A percentile compares a stretch with the other conserved stretches of the same genome.
phyloP scores from a whole-genome alignment of 64 coral and sea anemone genomes.

The Acropora yongei region DNA sequence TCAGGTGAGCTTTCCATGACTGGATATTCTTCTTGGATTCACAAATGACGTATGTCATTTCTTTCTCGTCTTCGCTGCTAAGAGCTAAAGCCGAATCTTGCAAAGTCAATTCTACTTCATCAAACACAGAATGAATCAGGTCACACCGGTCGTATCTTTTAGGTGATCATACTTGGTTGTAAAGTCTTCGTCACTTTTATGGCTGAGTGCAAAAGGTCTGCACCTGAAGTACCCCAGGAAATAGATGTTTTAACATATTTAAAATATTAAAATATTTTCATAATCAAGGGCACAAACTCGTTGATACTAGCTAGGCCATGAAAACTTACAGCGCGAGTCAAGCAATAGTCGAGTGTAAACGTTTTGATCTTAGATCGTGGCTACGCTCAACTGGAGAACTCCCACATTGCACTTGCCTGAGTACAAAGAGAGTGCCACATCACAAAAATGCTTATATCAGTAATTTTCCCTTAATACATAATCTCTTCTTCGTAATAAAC shows the following conservation, averaged over 20 bases:
- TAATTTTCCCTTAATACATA: background rate
- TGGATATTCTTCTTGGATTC: conserved; percentile 35
- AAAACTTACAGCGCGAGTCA: background rate
- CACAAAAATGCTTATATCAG: background rate
- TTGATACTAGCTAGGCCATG: background rate
- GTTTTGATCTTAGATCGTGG: background rate
- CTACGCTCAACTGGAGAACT: background rate
- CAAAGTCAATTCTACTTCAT: conserved; percentile 34
- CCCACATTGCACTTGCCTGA: background rate
- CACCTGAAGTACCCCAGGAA: conserved; percentile 26
- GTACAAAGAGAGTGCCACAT: background rate
- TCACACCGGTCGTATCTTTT: conserved; percentile 25
- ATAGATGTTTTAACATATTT: background rate
- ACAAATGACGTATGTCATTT: conserved; percentile 28
- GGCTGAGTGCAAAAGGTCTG: conserved; percentile 29
- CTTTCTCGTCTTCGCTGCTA: conserved; percentile 12
- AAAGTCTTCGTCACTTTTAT: conserved; percentile 9
- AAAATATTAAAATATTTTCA: background rate
- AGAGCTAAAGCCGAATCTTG: background rate
- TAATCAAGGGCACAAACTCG: background rate
- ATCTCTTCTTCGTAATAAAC: background rate
- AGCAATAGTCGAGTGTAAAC: background rate
- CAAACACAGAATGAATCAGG: conserved; percentile 18
- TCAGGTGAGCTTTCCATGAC: conserved; percentile 36
- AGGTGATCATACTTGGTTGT: conserved; percentile 13